A percentile compares a stretch with the other conserved stretches of the same genome.
These are phyloP conservation scores for Motacilla alba DNA, from an alignment of 2,113 vertebrate species.

Conservation along the genomic window DNA sequence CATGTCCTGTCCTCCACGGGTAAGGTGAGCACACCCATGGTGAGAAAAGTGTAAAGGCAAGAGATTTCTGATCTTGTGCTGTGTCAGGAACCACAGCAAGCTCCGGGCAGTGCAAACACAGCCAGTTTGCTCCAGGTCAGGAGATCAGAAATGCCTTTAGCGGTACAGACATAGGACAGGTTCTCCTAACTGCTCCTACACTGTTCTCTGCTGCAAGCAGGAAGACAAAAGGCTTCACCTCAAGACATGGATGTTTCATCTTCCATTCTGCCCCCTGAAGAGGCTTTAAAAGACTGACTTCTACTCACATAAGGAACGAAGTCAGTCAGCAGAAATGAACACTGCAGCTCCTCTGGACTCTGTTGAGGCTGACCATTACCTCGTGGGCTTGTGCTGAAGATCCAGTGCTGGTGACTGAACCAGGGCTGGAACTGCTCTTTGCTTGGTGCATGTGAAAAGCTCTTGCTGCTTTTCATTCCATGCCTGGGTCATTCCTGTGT, in stretches of 20 bases:
- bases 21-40: neutral
- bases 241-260: neutral
- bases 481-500: constrained; percentile 56
- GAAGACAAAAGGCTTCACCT: neutral
- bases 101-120: neutral
- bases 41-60: neutral
- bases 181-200: neutral
- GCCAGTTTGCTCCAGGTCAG: neutral
- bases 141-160: neutral
- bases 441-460: constrained; percentile 43
- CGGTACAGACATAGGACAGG: neutral
- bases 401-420: neutral
- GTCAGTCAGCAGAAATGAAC: neutral
- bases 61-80: neutral
- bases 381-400: neutral
- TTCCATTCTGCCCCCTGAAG: neutral
- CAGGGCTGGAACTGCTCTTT: neutral
- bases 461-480: constrained; percentile 42
- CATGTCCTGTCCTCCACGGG: neutral
- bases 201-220: neutral
- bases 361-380: neutral
- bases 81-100: neutral
- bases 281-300: neutral
- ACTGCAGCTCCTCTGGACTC: neutral
- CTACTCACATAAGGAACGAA: neutral